phyloP scores from a whole-genome alignment of 2,113 vertebrate species.

The Notarius quadriscutis region DNA sequence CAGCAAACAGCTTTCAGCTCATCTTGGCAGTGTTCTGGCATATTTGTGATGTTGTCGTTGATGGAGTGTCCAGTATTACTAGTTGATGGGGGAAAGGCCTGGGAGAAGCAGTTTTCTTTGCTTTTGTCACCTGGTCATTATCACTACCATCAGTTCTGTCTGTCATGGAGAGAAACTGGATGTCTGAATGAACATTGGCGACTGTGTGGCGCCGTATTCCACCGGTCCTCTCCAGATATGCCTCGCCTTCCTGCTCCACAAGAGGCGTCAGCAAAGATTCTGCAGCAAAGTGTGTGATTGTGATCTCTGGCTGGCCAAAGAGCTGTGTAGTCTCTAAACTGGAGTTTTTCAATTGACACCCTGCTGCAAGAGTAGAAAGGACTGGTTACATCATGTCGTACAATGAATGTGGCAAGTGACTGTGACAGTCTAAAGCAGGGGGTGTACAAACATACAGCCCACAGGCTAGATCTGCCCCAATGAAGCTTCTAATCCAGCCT shows the following conservation, averaged over 20 bases:
- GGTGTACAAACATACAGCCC: not conserved
- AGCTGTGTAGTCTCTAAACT: constrained; percentile 57
- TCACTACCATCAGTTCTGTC: constrained; percentile 74
- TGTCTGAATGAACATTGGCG: constrained; percentile 85
- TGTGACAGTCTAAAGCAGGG: not conserved
- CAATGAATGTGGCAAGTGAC: not conserved
- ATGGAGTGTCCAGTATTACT: constrained; percentile 72
- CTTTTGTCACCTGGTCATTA: constrained; percentile 29
- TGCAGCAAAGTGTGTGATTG: constrained; percentile 65
- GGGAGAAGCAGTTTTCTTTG: constrained; percentile 50
- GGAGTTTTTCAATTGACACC: constrained; percentile 59
- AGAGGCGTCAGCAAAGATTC: constrained; percentile 82
- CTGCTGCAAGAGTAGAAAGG: constrained; percentile 60
- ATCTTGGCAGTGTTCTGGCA: constrained; percentile 47
- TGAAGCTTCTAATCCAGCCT: not conserved
- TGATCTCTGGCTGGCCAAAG: constrained; percentile 67
- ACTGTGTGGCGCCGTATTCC: constrained; percentile 89
- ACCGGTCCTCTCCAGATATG: constrained; percentile 87
- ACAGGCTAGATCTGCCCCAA: not conserved
- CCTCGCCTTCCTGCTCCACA: constrained; percentile 91
- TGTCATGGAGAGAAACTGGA: constrained; percentile 82
- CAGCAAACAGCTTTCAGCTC: constrained; percentile 40
- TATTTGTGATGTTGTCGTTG: constrained; percentile 41
- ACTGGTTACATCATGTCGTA: not conserved
- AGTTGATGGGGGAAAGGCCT: constrained; percentile 80